Conservation (phyloP, 2,888 invertebrate genomes). For the Ceratothoa steindachneri region DNA sequence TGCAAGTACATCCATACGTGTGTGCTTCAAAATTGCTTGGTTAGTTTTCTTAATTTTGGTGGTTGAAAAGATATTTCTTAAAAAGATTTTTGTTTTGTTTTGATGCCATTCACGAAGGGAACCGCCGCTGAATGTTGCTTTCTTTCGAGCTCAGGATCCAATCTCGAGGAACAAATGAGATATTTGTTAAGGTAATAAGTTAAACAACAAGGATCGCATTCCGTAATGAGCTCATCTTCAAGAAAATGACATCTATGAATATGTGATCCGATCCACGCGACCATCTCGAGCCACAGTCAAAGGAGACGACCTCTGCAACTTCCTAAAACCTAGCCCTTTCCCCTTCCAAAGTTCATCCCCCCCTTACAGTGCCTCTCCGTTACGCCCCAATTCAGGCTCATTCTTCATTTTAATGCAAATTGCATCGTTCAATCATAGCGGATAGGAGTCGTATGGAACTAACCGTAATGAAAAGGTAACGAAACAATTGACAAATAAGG, state of each 20-base stretch:
- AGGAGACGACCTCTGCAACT: not conserved
- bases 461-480: not conserved
- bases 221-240: conserved; percentile 26
- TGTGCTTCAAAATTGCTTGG: too few relatives aligned
- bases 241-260: conserved; percentile 39
- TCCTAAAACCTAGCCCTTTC: not conserved
- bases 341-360: too few relatives aligned
- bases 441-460: not conserved
- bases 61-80: not conserved
- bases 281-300: not conserved
- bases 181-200: conserved; percentile 15
- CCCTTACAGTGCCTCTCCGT: not conserved
- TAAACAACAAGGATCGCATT: conserved; percentile 10
- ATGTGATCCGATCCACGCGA: conserved; percentile 19
- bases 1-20: too few relatives aligned
- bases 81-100: not conserved
- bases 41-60: too few relatives aligned
- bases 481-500: not conserved
- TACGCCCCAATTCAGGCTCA: not conserved
- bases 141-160: not conserved
- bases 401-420: not conserved
- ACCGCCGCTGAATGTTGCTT: not conserved
- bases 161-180: conserved; percentile 15
- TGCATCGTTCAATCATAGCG: conserved; percentile 7
- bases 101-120: not conserved